Percentiles rank a stretch among this genome's conserved stretches.
Evolutionary conservation across 2,113 vertebrate genomes (phyloP).

Genomic region (Barnardius zonarius): DNA sequence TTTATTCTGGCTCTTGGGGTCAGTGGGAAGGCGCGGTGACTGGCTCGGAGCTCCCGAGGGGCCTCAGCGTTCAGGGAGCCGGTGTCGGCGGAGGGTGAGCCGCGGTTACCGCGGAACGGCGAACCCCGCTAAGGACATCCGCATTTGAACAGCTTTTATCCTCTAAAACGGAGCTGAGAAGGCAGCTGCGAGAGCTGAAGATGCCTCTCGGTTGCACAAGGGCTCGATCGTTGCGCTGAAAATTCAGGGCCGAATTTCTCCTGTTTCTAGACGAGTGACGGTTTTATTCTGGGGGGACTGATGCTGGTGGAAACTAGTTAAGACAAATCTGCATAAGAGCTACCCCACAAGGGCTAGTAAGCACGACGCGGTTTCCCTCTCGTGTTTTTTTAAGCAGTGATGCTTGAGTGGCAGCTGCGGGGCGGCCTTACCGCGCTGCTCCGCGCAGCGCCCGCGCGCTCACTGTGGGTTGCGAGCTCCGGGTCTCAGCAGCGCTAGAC

Average conservation of each 20-base stretch:
- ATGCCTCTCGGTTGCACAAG: background rate
- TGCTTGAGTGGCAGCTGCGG: background rate
- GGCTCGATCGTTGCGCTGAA: background rate
- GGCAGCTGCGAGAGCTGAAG: background rate
- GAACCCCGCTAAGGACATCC: too few species aligned
- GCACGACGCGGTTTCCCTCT: background rate
- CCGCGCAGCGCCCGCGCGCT: background rate
- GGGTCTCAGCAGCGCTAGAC: background rate
- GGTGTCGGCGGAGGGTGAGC: background rate
- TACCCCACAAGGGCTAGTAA: background rate
- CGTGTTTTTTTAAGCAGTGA: background rate
- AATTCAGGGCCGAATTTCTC: background rate
- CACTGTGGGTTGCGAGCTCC: background rate
- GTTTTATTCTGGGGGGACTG: background rate
- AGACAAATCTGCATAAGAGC: background rate
- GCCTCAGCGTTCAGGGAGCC: background rate
- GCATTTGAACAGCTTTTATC: fast-evolving
- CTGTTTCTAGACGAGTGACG: background rate
- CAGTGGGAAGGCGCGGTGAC: background rate
- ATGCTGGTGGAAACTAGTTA: background rate
- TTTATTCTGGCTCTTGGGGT: background rate
- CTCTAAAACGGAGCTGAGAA: background rate
- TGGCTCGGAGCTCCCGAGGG: background rate
- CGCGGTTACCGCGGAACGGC: background rate
- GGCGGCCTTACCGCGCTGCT: background rate